Conservation (phyloP, 2,797 vertebrate species). For the Poecile montanus region DNA sequence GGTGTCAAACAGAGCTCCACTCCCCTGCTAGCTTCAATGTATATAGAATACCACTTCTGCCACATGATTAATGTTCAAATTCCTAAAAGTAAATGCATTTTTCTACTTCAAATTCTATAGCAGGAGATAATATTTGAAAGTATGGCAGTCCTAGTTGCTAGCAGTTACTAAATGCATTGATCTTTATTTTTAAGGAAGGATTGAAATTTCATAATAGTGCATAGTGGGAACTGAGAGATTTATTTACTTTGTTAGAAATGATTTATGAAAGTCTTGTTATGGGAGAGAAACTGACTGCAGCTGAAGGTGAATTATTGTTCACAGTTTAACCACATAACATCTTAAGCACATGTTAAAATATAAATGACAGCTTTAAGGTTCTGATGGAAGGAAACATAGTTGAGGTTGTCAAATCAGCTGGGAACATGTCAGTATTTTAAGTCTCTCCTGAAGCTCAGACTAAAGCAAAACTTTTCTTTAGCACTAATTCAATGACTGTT, state of each 20-base stretch:
- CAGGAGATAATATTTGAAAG: conserved; percentile 32
- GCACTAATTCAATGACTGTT: background rate
- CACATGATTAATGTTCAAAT: conserved; percentile 1
- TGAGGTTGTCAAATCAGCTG: background rate
- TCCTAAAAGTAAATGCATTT: conserved; percentile 23
- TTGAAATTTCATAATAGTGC: conserved; percentile 56
- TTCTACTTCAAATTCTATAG: background rate
- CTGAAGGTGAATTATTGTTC: conserved; percentile 46
- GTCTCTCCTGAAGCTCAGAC: background rate
- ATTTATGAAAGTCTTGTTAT: conserved; percentile 48
- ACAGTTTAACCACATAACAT: background rate
- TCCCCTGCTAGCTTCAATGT: background rate
- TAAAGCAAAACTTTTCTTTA: background rate
- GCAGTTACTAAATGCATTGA: conserved; percentile 39
- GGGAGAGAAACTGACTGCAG: background rate
- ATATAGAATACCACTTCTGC: background rate
- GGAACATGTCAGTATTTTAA: background rate
- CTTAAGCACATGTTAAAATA: conserved; percentile 32
- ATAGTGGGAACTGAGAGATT: conserved; percentile 6
- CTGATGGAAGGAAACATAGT: background rate
- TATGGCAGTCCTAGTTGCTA: conserved; percentile 16
- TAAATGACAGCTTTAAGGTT: conserved; percentile 17
- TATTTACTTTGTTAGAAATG: conserved; percentile 30
- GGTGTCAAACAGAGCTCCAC: background rate
- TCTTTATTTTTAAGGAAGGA: conserved; percentile 55